Base-by-base conservation (phyloP, 1,140 invertebrate species). In the Arctopsyche grandis region DNA sequence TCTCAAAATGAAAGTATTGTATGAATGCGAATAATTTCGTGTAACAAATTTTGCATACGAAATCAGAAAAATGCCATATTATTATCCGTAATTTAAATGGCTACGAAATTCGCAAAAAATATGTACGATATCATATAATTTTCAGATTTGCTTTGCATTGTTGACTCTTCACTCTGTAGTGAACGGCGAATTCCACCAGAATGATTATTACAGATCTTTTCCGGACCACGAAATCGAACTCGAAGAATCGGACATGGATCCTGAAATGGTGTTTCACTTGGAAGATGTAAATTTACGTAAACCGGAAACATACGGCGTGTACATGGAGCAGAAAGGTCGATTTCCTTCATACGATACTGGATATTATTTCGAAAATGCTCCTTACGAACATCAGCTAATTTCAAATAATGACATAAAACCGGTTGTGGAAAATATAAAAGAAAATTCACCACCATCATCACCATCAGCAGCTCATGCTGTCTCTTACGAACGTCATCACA, bases 401-500 rank as follows among this genome's bases (percentile, higher is more conserved):
- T 26, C n/a, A 0, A 29, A 22, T n/a, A 26, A 29, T 16, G 24
- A 43, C 12, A 38, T 46, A 5, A 71, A 21, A 46, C 69, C 38
- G 7, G 69, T 44, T n/a, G 38, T 46, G 0, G 69, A 71, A 71
- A 48, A 46, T 44, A 46, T 48, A 21, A 24, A 46, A 21, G 38
- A 71, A 24, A 9, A 71, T n/a, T 29, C 19, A 44, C 29, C 9
- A 19, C n/a, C 29, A 38, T 38, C 29, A 38, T 38, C 29, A 38
- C 7, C 29, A 38, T 38, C 69, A n/a, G 0, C 29, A 46, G 74
- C 74, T 5, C 22, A 63, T 5, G 74, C 26, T 21, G 26, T 76
- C 22, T 76, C 74, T n/a, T 76, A 63, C 24, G 44, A 76, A 14
- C 52, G 24, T 29, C 69, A 19, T 24, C n/a, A 79, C 52, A 60